Evolutionary conservation across 2,797 vertebrate species (phyloP), one percentile per base, ranked within the genome.

Genomic region (Hoplostethus atlanticus): DNA sequence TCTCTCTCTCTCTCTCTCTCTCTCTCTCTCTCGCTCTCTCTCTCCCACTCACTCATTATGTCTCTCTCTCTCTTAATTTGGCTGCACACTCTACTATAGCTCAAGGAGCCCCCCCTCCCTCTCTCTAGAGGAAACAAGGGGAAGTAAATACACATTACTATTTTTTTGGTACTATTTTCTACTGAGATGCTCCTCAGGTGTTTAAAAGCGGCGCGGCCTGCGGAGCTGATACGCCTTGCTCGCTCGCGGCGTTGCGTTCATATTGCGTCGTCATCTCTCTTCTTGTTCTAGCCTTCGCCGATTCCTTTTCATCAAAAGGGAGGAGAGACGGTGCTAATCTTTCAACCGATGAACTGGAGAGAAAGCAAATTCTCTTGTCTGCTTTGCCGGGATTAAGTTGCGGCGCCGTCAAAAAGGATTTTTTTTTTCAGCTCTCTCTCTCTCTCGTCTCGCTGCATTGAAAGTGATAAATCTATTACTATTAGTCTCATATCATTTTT

Each of bases 131-230:
- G 69, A 85, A 89, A 90, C 81, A 84, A 86, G 86, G 85, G 28
- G 87, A 80, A 86, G 85, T 87, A 88, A 92, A 92, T 92, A 88
- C 80, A 81, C 80, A 85, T 79, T 87, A 83, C 79, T 86, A 31
- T 66, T 36, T 21, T 46, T 46, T 46, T 46, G 3, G 9, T 13
- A 21, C 21, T 36, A 44, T 42, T 72, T 84, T 64, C 77, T 84
- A 72, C 70, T 83, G 84, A 83, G 81, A 65, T 54, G 46, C 73
- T 84, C 76, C 77, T 80, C 73, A 87, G 80, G 85, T 91, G 78
- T 84, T 86, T 21, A 21, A 79, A 82, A 85, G 85, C 79, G 65
- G 61, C 63, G 76, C 78, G 62, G 61, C 28, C 28, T 21, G 21
- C 21, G 21, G 21, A 21, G 21, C 21, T 21, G n/a, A n/a, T n/a